Percentiles rank a stretch among this genome's conserved stretches.
Conservation (phyloP, 2,113 vertebrate species). For the Saiga tatarica region DNA sequence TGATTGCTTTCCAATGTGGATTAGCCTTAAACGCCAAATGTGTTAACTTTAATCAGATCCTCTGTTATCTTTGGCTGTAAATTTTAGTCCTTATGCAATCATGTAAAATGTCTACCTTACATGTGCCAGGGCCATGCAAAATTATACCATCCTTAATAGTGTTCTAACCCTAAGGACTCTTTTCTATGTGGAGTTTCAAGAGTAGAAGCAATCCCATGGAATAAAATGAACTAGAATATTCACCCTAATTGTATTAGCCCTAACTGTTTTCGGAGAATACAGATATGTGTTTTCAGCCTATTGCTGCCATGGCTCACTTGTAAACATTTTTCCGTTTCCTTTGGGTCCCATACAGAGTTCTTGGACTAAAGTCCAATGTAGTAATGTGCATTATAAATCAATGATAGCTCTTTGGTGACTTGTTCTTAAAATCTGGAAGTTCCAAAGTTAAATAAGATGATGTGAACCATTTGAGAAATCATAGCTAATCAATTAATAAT, state of each 20-base stretch:
- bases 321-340: background rate
- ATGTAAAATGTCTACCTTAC: slow-evolving; percentile 33
- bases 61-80: slow-evolving; percentile 21
- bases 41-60: slow-evolving; percentile 34
- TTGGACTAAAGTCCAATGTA: background rate
- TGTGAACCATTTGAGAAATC: slow-evolving; percentile 44
- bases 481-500: slow-evolving; percentile 55
- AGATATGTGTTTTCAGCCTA: background rate
- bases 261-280: slow-evolving; percentile 1
- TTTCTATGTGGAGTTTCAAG: background rate
- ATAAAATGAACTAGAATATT: slow-evolving; percentile 51
- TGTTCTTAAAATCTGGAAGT: slow-evolving; percentile 10
- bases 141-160: background rate
- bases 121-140: background rate
- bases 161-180: background rate
- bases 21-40: slow-evolving; percentile 55
- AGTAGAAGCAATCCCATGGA: background rate
- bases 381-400: slow-evolving; percentile 14
- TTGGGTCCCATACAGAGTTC: background rate
- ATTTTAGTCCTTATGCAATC: slow-evolving; percentile 42
- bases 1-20: slow-evolving; percentile 25
- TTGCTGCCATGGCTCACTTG: background rate
- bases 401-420: slow-evolving; percentile 30
- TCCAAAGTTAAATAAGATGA: slow-evolving; percentile 43
- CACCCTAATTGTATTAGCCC: background rate